phyloP scores from a whole-genome alignment of 1,140 invertebrate species.

The Procambarus virginalis region DNA sequence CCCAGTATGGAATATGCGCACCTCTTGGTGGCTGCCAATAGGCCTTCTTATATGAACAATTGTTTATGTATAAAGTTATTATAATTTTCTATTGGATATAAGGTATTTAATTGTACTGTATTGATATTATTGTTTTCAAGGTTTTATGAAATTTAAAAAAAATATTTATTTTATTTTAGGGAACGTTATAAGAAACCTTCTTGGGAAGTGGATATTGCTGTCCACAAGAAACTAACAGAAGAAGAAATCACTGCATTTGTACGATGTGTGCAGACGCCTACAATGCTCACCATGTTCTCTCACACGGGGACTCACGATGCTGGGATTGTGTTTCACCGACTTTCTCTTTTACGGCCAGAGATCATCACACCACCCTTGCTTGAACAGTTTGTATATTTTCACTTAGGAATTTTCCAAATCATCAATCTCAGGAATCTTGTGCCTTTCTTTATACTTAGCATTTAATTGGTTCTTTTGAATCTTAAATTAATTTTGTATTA shows the following conservation, averaged over 20 bases:
- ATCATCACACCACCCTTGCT: conserved; percentile 88
- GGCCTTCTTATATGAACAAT: too few relatives aligned
- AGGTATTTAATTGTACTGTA: too few relatives aligned
- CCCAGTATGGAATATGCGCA: too few relatives aligned
- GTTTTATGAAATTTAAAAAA: too few relatives aligned
- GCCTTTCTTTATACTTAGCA: too few relatives aligned
- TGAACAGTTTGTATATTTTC: conserved; percentile 78
- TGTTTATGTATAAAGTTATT: too few relatives aligned
- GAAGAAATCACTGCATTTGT: conserved; percentile 90
- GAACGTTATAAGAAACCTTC: conserved; percentile 80
- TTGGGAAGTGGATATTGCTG: conserved; percentile 83
- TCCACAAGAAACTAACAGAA: conserved; percentile 84
- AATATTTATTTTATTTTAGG: conserved; percentile 73
- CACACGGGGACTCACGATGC: conserved; percentile 80
- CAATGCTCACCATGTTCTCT: conserved; percentile 85
- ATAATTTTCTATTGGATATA: too few relatives aligned
- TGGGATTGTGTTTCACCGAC: conserved; percentile 82
- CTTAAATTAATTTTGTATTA: too few relatives aligned
- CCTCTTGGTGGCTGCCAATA: too few relatives aligned
- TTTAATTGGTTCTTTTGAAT: too few relatives aligned
- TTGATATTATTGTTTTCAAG: too few relatives aligned
- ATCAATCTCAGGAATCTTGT: neutral
- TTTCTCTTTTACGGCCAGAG: conserved; percentile 87
- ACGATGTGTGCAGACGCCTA: conserved; percentile 80
- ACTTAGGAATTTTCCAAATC: neutral